Percentiles rank a stretch among this genome's conserved stretches.
phyloP scores from a whole-genome alignment of 2,797 vertebrate genomes.

The Trachurus trachurus region DNA sequence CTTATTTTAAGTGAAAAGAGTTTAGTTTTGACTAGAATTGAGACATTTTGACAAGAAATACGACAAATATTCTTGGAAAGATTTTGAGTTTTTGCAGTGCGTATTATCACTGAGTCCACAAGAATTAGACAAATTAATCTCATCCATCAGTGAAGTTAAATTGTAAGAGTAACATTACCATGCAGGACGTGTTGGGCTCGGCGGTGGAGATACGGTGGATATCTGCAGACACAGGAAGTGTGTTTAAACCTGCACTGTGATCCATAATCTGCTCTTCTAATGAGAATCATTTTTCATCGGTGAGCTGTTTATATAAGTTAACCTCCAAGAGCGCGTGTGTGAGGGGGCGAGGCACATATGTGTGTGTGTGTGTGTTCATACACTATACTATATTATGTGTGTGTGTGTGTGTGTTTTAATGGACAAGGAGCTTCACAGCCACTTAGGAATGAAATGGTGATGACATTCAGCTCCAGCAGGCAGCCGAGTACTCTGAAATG shows the following conservation, averaged over 20 bases:
- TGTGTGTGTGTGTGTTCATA: constrained; percentile 35
- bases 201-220: constrained; percentile 24
- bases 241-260: constrained; percentile 49
- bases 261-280: constrained; percentile 54
- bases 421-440: constrained; percentile 58
- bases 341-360: background rate
- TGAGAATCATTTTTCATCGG: constrained; percentile 63
- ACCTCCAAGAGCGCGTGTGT: constrained; percentile 15
- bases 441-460: constrained; percentile 60
- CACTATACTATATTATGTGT: too few relatives aligned
- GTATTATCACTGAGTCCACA: background rate
- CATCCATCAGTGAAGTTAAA: constrained; percentile 8
- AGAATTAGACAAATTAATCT: constrained; percentile 28
- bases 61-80: too few relatives aligned
- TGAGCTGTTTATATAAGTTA: constrained; percentile 41
- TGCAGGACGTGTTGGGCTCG: constrained; percentile 8
- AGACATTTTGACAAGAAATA: too few relatives aligned
- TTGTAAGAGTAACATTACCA: background rate
- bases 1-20: too few relatives aligned
- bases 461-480: constrained; percentile 55
- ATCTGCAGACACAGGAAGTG: constrained; percentile 27
- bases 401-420: constrained; percentile 56
- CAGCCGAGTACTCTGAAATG: constrained; percentile 50
- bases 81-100: too few relatives aligned
- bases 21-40: too few relatives aligned